These are phyloP conservation scores for Peromyscus aztecus DNA, from an alignment of 2,797 vertebrate species.

Conservation along the genomic window DNA sequence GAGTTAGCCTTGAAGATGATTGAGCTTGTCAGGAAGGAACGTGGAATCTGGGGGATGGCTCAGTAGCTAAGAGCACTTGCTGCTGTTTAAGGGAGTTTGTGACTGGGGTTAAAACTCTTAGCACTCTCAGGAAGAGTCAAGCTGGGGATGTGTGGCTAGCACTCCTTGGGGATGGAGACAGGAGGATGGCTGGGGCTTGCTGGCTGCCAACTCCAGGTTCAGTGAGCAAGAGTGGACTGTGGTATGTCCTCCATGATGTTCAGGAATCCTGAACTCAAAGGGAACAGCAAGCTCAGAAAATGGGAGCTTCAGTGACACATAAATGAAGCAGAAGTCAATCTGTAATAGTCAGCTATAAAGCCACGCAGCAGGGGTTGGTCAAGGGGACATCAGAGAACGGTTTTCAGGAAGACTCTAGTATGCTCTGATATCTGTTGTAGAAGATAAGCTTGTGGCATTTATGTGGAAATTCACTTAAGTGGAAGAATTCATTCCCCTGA, in stretches of 20 bases:
- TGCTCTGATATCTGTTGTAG: slow-evolving; percentile 39
- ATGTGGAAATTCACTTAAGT: slow-evolving; percentile 59
- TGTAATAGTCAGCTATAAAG: neutral
- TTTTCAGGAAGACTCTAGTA: slow-evolving; percentile 37
- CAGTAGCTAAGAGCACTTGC: neutral
- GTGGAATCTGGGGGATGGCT: neutral
- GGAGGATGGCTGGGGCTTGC: neutral
- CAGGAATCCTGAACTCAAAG: slow-evolving; percentile 28
- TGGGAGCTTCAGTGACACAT: neutral
- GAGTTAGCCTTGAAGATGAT: neutral
- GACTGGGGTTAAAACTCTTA: neutral
- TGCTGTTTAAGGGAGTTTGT: neutral
- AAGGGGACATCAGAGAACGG: slow-evolving; percentile 1
- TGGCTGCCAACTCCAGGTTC: no score
- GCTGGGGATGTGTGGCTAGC: neutral
- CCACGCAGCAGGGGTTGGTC: neutral
- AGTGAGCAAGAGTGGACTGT: neutral
- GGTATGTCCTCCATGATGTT: neutral
- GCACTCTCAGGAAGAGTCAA: neutral
- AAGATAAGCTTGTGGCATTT: slow-evolving; percentile 46
- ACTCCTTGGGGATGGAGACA: neutral
- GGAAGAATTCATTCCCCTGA: slow-evolving; percentile 50
- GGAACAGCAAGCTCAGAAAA: neutral
- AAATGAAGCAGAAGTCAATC: neutral
- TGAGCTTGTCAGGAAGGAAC: neutral